Conservation (phyloP, 2,888 invertebrate species). For the Xylota segnis region DNA sequence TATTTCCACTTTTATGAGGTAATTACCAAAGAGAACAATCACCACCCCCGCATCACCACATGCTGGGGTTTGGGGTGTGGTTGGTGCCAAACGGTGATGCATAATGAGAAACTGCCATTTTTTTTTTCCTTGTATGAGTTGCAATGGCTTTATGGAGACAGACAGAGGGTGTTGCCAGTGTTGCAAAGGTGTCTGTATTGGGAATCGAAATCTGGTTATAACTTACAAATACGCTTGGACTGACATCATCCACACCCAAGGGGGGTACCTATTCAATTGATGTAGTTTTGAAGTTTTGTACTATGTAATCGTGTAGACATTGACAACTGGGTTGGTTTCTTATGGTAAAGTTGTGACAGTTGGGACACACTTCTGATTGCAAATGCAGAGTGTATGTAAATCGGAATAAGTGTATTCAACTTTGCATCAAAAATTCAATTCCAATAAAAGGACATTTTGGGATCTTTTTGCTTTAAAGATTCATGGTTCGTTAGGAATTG, state of each 20-base stretch:
- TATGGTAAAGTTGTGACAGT: neutral
- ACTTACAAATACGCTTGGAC: neutral
- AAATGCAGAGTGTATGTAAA: conserved; percentile 15
- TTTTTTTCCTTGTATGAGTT: conserved; percentile 43
- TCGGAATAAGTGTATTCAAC: neutral
- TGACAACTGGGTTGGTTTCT: conserved; percentile 18
- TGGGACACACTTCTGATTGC: conserved; percentile 11
- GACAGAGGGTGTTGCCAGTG: neutral
- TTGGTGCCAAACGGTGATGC: conserved; percentile 41
- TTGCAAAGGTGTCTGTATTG: conserved; percentile 14
- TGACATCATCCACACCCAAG: conserved; percentile 6
- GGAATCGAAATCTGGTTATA: conserved; percentile 13
- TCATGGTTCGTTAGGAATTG: too few relatives aligned
- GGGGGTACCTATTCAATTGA: conserved; percentile 31
- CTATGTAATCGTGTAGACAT: conserved; percentile 25
- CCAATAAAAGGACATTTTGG: neutral
- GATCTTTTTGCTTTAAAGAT: neutral
- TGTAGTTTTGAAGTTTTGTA: conserved; percentile 11
- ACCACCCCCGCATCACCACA: conserved; percentile 19
- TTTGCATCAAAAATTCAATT: neutral
- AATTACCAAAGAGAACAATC: conserved; percentile 56
- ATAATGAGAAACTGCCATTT: conserved; percentile 47
- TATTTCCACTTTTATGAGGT: conserved; percentile 57
- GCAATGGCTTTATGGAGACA: conserved; percentile 22
- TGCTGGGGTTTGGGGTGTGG: conserved; percentile 16